A percentile compares a stretch with the other conserved stretches of the same genome.
Conservation (phyloP, 1,140 invertebrate genomes). For the Brachionus plicatilis region DNA sequence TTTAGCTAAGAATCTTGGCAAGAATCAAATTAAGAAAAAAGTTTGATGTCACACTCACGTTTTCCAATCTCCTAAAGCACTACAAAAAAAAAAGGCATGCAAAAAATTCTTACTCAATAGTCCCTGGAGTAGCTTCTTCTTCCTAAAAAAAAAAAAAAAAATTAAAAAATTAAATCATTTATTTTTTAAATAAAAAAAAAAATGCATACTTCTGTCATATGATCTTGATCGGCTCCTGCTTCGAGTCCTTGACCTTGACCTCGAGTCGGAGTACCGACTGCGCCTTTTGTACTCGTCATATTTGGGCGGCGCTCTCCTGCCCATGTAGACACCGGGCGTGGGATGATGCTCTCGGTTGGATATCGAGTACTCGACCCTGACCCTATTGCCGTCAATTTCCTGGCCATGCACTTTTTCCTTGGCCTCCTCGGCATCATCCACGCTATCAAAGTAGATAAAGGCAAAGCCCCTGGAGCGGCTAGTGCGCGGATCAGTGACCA, state of each 20-base stretch:
- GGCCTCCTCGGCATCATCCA: conserved; percentile 83
- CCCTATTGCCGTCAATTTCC: conserved; percentile 84
- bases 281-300: neutral
- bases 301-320: conserved; percentile 59
- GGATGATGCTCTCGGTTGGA: conserved; percentile 94
- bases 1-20: no score
- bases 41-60: neutral
- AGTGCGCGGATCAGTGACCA: conserved; percentile 91
- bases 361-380: conserved; percentile 92
- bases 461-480: conserved; percentile 88
- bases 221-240: neutral
- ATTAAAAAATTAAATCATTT: no score
- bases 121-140: conserved; percentile 30
- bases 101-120: neutral
- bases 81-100: neutral
- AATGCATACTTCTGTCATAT: neutral
- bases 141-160: neutral
- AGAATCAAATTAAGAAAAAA: no score
- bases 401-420: conserved; percentile 87
- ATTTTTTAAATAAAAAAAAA: no score
- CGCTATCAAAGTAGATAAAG: conserved; percentile 86
- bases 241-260: neutral
- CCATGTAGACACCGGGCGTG: conserved; percentile 95
- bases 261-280: neutral
- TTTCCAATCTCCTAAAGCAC: neutral